Percentiles rank a stretch among this genome's conserved stretches.
phyloP scores from a whole-genome alignment of 1,140 invertebrate species.

The Bombus confusus region DNA sequence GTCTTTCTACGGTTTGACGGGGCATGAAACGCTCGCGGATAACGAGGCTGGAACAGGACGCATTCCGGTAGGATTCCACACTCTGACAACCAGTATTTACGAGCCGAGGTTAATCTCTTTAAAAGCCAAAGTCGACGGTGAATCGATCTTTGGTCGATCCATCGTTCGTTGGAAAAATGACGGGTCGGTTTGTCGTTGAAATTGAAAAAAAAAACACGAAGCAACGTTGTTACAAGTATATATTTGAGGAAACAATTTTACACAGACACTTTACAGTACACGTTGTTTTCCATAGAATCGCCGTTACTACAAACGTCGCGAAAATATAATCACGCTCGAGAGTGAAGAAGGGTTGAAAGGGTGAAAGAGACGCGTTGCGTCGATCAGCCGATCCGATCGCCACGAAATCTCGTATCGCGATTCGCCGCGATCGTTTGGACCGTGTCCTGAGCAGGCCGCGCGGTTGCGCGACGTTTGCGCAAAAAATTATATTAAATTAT shows the following conservation, averaged over 20 bases:
- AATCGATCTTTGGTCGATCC: slow-evolving; percentile 22
- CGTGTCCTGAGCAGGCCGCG: slow-evolving; percentile 36
- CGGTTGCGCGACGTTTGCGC: slow-evolving; percentile 69
- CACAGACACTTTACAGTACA: background rate
- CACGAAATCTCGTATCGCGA: too few species aligned
- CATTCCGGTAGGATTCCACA: slow-evolving; percentile 55
- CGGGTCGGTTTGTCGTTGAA: background rate
- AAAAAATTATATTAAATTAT: slow-evolving; percentile 81
- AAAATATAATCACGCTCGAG: background rate
- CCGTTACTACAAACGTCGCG: background rate
- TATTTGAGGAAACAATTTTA: background rate
- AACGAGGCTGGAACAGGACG: slow-evolving; percentile 70
- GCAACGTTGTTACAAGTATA: background rate
- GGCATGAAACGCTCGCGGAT: slow-evolving; percentile 68
- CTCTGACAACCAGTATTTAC: slow-evolving; percentile 26
- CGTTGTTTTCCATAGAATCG: too few species aligned
- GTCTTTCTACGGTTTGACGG: slow-evolving; percentile 64
- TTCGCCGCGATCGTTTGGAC: too few species aligned
- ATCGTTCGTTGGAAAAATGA: background rate
- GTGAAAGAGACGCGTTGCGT: background rate
- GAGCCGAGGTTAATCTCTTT: slow-evolving; percentile 15
- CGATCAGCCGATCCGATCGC: too few species aligned
- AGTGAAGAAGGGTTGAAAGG: too few species aligned
- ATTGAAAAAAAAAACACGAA: background rate
- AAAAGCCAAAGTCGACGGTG: background rate